A percentile compares a stretch with the other conserved stretches of the same genome.
These are phyloP conservation scores for Polyodon spathula DNA, from an alignment of 2,113 vertebrate species.

Conservation along the genomic window DNA sequence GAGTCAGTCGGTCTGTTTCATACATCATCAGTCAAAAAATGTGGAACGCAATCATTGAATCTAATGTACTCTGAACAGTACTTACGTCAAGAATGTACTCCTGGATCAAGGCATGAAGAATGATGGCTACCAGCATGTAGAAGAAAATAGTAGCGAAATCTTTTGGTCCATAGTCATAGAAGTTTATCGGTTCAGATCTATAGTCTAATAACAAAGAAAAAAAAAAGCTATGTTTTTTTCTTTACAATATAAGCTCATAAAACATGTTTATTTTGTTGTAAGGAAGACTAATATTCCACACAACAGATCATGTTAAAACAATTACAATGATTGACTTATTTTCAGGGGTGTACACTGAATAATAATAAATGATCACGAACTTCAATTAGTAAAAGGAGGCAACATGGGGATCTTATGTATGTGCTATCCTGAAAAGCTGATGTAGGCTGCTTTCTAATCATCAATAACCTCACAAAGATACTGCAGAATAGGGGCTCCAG, in stretches of 20 bases:
- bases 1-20: too few relatives aligned
- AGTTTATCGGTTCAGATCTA: slow-evolving; percentile 48
- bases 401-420: too few relatives aligned
- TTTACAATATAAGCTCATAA: background rate
- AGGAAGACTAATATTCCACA: too few relatives aligned
- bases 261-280: background rate
- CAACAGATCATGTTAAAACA: too few relatives aligned
- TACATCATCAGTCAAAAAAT: too few relatives aligned
- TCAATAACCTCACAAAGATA: too few relatives aligned
- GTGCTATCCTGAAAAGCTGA: too few relatives aligned
- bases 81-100: slow-evolving; percentile 68
- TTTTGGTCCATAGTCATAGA: slow-evolving; percentile 66
- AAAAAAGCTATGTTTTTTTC: slow-evolving; percentile 24
- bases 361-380: too few relatives aligned
- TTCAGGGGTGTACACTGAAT: too few relatives aligned
- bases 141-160: slow-evolving; percentile 71
- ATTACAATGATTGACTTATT: slow-evolving; percentile 10
- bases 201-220: slow-evolving; percentile 48
- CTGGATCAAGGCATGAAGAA: slow-evolving; percentile 73
- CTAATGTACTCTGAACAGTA: slow-evolving; percentile 11
- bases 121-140: slow-evolving; percentile 68
- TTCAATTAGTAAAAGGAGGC: background rate
- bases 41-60: too few relatives aligned
- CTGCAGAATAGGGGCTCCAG: slow-evolving; percentile 31
- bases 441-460: too few relatives aligned